Evolutionary conservation across 1,140 invertebrate species (phyloP), one percentile per base, ranked within the genome.

Genomic region (Lethocerus indicus): DNA sequence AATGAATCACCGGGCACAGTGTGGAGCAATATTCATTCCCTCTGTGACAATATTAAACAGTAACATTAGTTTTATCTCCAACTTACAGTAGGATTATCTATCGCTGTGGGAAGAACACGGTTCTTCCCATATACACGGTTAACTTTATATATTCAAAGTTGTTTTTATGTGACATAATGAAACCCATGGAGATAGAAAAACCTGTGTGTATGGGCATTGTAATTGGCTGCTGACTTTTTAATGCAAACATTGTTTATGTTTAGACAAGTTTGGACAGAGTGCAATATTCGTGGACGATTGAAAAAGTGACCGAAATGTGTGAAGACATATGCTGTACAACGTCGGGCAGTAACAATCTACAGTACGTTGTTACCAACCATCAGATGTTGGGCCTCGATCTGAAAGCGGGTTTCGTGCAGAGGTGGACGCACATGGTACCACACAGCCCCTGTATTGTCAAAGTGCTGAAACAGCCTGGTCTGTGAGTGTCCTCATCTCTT

Each of bases 301-400:
- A n/a, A 20, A 20, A 44, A 16, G 14, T 7, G 18, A 23, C 26
- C 3, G 42, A 44, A 28, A 1, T 28, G 7, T 44, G 42, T 44
- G 42, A 44, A 44, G 42, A 44, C 16, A 12, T 44, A 1, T 44
- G 18, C 21, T 1, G 23, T 28, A 28, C 25, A 27, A n/a, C 3
- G 2, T 28, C 16, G 2, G 42, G 42, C 16, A 28, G 14, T 16
- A 23, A 44, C 12, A 28, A 27, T 28, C n/a, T 26, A 4, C 24
- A 44, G 9, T 44, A 44, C 13, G n/a, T 44, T 3, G 25, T 28
- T 28, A 44, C 42, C 7, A 44, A 28, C 21, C 42, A 44, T 44
- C 42, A 44, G 23, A 16, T 28, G 2, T 27, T 44, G 7, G 18
- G 9, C 14, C n/a, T 44, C 13, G 42, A 44, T 28, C 25, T 16